A percentile compares a stretch with the other conserved stretches of the same genome.
Conservation (phyloP, 2,113 vertebrate species). For the Felis catus region F.catus_Fca126_mat1.0 CM031419.1:158578001-158578500, state of each 20-base stretch:
- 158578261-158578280: not conserved
- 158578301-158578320: not conserved
- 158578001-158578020: not conserved
- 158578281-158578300: no score
- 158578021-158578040: not conserved
- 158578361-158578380: no score
- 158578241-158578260: not conserved
- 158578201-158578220: not conserved
- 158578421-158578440: constrained; percentile 24
- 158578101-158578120: not conserved
- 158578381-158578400: not conserved
- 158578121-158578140: not conserved
- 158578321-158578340: not conserved
- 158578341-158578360: not conserved
- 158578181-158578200: not conserved
- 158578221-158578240: not conserved
- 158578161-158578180: not conserved
- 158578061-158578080: not conserved
- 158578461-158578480: constrained; percentile 14
- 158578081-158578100: not conserved
- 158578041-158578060: not conserved
- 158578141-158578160: not conserved
- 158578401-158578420: not conserved
- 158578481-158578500: not conserved
- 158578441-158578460: not conserved